Conservation (phyloP, 53 echinoderm and acorn worm genomes). For the Temnopleurus reevesii region DNA sequence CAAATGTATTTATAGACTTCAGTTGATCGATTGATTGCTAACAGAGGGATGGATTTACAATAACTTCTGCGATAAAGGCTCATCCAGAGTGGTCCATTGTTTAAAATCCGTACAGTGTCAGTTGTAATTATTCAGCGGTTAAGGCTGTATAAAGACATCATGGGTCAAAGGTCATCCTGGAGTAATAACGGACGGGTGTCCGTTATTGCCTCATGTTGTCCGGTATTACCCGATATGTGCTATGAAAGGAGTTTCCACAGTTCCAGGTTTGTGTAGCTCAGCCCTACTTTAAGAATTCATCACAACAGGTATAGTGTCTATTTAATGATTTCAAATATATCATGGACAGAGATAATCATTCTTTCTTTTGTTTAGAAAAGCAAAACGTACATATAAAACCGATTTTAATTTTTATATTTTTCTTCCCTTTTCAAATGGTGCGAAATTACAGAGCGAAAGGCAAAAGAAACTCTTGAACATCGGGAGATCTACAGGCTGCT, state of each 20-base stretch:
- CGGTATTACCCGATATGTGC: background rate
- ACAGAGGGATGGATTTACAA: background rate
- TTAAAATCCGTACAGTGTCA: background rate
- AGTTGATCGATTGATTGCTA: background rate
- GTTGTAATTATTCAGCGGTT: background rate
- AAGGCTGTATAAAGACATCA: background rate
- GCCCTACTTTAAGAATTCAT: background rate
- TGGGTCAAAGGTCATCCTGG: background rate
- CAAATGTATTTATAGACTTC: background rate
- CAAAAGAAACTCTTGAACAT: background rate
- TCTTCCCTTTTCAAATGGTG: background rate
- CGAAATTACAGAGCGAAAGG: background rate
- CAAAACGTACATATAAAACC: background rate
- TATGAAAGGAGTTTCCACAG: background rate
- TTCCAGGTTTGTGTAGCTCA: background rate
- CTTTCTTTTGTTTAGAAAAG: background rate
- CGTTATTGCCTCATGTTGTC: constrained; percentile 7
- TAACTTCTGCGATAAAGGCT: background rate
- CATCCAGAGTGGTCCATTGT: background rate
- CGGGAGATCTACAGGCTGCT: background rate
- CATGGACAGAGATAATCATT: background rate
- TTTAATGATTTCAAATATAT: background rate
- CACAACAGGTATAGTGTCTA: background rate
- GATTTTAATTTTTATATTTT: background rate
- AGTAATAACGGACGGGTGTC: background rate